Evolutionary conservation across 2,113 vertebrate genomes (phyloP), one percentile per base, ranked within the genome.

Genomic region (Tyto alba): DNA sequence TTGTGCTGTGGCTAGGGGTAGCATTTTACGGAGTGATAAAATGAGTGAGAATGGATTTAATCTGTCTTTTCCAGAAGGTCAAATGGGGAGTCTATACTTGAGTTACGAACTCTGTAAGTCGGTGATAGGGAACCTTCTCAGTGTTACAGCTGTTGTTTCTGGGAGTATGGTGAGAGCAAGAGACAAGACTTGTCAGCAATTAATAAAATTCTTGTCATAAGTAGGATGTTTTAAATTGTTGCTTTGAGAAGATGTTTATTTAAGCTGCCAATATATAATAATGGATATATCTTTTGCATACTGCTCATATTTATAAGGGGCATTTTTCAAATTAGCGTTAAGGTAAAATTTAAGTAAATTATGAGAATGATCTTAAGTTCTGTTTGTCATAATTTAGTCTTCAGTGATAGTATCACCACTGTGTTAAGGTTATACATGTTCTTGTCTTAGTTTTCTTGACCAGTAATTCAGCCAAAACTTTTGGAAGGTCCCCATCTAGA

Each of bases 401-500:
- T 85, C 38, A 26, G 43, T 78, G 52, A 34, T 88, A 34, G 32
- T 53, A n/a, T 6, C 0, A 2, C 14, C 15, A 19, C 23, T 59
- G 13, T 76, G 68, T 30, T 62, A 89, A 60, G 36, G 23, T 52
- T 48, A 11, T 57, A 7, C 8, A 8, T 81, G 26, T 94, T 88
- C 81, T 89, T 92, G 60, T 89, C 69, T 82, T 97, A 80, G 38
- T 97, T 98, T 98, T 97, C 98, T 98, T 98, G 96, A 98, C 97
- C 32, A 23, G 9, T 80, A 71, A 55, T 91, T 96, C 98, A 99
- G 99, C 99, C 88, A 99, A 99, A 98, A 97, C 57, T 66, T 97
- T 97, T 52, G 98, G 98, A 62, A 97, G 99, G 82, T 98, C 96
- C 21, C 98, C 97, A 76, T 95, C 95, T 48, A 98, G 99, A 93